Conservation (phyloP, 2,113 vertebrate species). For the Lepus europaeus region DNA sequence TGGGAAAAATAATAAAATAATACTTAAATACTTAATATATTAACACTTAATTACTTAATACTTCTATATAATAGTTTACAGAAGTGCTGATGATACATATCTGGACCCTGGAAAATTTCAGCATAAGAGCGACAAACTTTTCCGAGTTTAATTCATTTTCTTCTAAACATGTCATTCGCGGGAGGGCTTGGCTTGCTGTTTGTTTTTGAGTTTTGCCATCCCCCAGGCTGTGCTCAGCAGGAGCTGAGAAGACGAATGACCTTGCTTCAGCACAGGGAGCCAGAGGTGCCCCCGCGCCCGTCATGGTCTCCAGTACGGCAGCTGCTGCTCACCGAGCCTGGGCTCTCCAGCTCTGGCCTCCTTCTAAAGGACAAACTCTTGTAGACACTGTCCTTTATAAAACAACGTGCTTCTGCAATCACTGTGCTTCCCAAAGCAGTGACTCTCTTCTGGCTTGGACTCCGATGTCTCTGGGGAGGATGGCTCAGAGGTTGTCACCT, state of each 20-base stretch:
- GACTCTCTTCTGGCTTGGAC: background rate
- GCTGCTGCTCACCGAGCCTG: background rate
- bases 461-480: background rate
- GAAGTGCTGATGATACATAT: background rate
- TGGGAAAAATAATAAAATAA: background rate
- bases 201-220: too few relatives aligned
- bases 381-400: background rate
- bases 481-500: rapidly evolving
- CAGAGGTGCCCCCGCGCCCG: rapidly evolving
- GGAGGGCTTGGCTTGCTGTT: too few relatives aligned
- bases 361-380: too few relatives aligned
- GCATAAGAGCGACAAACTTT: background rate
- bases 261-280: rapidly evolving
- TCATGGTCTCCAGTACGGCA: rapidly evolving
- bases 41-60: background rate
- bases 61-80: background rate
- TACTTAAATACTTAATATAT: background rate
- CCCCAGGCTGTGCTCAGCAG: background rate
- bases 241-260: background rate
- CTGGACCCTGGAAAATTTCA: background rate
- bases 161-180: background rate
- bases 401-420: background rate
- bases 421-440: background rate
- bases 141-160: background rate
- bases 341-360: background rate